phyloP scores from a whole-genome alignment of 2,797 vertebrate genomes.

The Cyprinodon diabolis region DNA sequence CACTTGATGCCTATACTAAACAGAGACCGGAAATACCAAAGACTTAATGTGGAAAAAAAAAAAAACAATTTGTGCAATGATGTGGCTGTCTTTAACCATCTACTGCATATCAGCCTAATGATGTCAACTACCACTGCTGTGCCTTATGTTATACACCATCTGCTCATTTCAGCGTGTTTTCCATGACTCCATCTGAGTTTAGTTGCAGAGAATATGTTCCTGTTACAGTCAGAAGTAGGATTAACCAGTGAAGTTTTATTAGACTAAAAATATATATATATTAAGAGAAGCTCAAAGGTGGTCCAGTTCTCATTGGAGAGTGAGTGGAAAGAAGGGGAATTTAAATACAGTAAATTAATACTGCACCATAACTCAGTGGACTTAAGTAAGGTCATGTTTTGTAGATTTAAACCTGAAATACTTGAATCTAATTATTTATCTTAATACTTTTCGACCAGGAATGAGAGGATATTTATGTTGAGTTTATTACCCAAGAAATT shows the following conservation, averaged over 20 bases:
- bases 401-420: slow-evolving; percentile 81
- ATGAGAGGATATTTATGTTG: slow-evolving; percentile 48
- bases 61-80: background rate
- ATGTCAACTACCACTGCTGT: slow-evolving; percentile 12
- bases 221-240: background rate
- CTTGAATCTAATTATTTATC: slow-evolving; percentile 80
- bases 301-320: background rate
- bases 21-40: slow-evolving; percentile 9
- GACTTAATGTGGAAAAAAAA: background rate
- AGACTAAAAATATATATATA: slow-evolving; percentile 5
- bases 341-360: slow-evolving; percentile 3
- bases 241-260: background rate
- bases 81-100: slow-evolving; percentile 9
- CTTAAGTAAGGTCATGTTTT: slow-evolving; percentile 46
- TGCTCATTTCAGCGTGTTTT: background rate
- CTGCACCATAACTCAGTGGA: slow-evolving; percentile 39
- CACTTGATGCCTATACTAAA: slow-evolving; percentile 12
- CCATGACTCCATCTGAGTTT: background rate
- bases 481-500: slow-evolving; percentile 42
- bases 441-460: slow-evolving; percentile 50
- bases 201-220: background rate
- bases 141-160: slow-evolving; percentile 9
- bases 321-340: background rate
- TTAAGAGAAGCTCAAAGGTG: background rate
- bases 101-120: slow-evolving; percentile 15